Percentiles rank a stretch among this genome's conserved stretches.
Evolutionary conservation across 2,888 invertebrate genomes (phyloP).

Genomic region (Cabera pusaria): DNA sequence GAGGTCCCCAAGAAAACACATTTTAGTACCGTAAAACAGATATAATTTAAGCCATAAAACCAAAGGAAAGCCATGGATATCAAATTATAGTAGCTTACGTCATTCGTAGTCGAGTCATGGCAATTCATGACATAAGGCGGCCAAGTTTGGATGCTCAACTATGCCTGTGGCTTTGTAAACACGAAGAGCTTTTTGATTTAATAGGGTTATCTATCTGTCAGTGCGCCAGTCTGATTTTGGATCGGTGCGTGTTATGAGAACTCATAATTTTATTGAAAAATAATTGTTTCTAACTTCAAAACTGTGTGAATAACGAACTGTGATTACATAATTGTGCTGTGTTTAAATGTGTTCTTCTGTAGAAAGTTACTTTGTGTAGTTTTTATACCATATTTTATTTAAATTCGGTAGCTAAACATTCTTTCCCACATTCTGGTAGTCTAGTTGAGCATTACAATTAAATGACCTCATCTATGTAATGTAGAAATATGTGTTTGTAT

Average conservation of each 20-base stretch:
- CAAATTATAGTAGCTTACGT: slow-evolving; percentile 17
- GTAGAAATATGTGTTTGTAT: slow-evolving; percentile 9
- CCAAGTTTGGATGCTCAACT: slow-evolving; percentile 39
- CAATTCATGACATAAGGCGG: slow-evolving; percentile 49
- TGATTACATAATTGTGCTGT: slow-evolving; percentile 44
- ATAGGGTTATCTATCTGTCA: slow-evolving; percentile 39
- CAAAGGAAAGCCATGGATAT: slow-evolving; percentile 15
- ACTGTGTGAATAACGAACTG: background rate
- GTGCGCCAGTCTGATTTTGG: slow-evolving; percentile 51
- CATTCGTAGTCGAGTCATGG: slow-evolving; percentile 39
- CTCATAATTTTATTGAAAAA: slow-evolving; percentile 29
- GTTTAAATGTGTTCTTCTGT: slow-evolving; percentile 24
- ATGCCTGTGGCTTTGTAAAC: slow-evolving; percentile 2
- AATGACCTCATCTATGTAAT: slow-evolving; percentile 57
- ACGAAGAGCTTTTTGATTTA: slow-evolving; percentile 27
- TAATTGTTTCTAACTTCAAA: slow-evolving; percentile 5
- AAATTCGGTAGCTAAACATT: slow-evolving; percentile 11
- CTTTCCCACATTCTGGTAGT: slow-evolving; percentile 8
- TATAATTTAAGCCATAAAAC: slow-evolving; percentile 14
- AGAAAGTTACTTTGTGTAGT: slow-evolving; percentile 4
- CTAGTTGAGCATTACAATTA: slow-evolving; percentile 16
- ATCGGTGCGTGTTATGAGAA: slow-evolving; percentile 43
- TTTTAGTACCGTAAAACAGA: slow-evolving; percentile 5
- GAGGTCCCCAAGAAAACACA: too few species aligned
- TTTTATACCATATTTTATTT: background rate